Base-by-base conservation (phyloP, 2,888 invertebrate genomes). In the Harpagoxenus sublaevis region DNA sequence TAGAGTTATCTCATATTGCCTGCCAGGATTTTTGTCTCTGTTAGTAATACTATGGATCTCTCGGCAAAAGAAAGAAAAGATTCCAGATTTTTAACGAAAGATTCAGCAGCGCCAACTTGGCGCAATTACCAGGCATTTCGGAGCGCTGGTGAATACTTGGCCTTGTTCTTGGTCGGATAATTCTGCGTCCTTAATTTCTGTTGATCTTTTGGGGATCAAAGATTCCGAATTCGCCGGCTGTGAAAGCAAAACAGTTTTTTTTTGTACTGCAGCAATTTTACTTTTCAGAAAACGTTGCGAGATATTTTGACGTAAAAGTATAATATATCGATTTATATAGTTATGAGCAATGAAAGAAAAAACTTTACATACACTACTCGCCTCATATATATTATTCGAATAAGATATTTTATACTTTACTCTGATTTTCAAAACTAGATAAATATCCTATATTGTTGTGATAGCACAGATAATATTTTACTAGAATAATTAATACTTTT, bases 11-110 rank as follows among this genome's bases (percentile, higher is more conserved):
- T n/a, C 0, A 31, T 28, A 57, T 73, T 42, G 15, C 5, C 9
- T 57, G 28, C 5, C 18, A 18, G 10, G 15, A 60, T 23, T 12
- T 73, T 60, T 45, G 18, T 73, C 6, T 60, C 12, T 6, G 9
- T n/a, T 42, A 12, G 31, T 31, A 74, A 48, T 74, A 48, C 0
- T 48, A 15, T 8, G 35, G n/a, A 42, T 73, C 23, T 23, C 23
- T 23, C 1, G 28, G 15, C 15, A 45, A 45, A 74, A 74, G 9
- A 10, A 35, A 8, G 48, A 15, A 62, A 48, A 73, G 57, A 60
- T 42, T 57, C 2, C 15, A 42, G 45, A 74, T 62, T 74, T 71
- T 74, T 74, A 62, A 74, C 48, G 35, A 74, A 48, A n/a, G 48
- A 62, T 23, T 74, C 48, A 48, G 45, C 18, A 2, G 35, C 31